Evolutionary conservation across 2,888 invertebrate genomes (phyloP), one percentile per base, ranked within the genome.

Genomic region (Caenorhabditis doughertyi): DNA sequence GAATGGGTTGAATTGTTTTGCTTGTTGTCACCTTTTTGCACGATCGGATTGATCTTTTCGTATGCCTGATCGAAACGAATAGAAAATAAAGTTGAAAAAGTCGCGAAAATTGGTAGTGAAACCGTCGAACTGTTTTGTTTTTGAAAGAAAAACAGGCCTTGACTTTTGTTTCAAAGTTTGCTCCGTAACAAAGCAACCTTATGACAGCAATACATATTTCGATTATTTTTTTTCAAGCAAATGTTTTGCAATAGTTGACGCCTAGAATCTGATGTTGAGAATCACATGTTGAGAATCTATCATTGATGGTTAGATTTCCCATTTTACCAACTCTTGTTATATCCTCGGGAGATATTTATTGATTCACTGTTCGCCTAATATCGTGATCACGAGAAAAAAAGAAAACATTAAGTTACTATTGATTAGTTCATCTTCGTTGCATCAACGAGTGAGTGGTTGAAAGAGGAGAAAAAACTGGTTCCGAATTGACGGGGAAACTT

Each of bases 401-500:
- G 25, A 49, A 71, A 35, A 60, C 60, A 53, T 35, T 39, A 65
- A 35, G 60, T 60, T 68, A 68, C 47, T 76, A 76, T 76, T 68
- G 76, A 76, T 76, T 76, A 76, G 68, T 67, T 8, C 39, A 56
- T 60, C 60, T 60, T 42, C 16, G 9, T 25, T 58, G 35, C 58
- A 35, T 21, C 32, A 21, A 56, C 8, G 21, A 35, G n/a, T 13
- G 44, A 62, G 62, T 62, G 62, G 21, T 9, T 32, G 18, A 16
- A 5, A 16, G 55, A 58, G 39, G 16, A 18, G 35, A 47, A 51
- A 53, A 68, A 76, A 76, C 76, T 76, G 68, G 76, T 76, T 76
- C 56, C 51, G n/a, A 60, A 51, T 58, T 51, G 76, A 23, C 76
- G 60, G 49, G 68, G 68, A 76, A 60, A 76, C 76, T 76, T 76